These are phyloP conservation scores for Botia almorhae DNA, from an alignment of 2,797 vertebrate species.

Conservation along the genomic window DNA sequence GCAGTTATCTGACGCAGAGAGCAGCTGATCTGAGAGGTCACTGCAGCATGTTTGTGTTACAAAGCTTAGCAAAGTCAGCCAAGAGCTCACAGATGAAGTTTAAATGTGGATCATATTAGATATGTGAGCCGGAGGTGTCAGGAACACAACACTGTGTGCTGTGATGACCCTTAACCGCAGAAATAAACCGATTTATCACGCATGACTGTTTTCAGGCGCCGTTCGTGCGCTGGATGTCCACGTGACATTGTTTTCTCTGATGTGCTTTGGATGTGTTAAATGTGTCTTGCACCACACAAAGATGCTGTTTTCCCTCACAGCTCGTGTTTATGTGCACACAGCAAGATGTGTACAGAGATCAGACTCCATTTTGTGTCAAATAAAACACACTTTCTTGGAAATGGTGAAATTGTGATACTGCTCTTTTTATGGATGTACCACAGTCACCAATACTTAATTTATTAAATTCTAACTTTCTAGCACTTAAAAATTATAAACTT, in stretches of 20 bases:
- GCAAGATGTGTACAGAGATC: constrained; percentile 27
- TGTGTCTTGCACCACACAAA: constrained; percentile 21
- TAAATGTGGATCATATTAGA: constrained; percentile 77
- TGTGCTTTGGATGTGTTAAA: constrained; percentile 59
- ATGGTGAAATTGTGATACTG: constrained; percentile 25
- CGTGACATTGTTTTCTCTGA: constrained; percentile 52
- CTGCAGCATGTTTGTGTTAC: not conserved
- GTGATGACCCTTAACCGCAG: constrained; percentile 60
- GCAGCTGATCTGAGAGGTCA: too few species aligned
- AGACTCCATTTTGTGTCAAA: constrained; percentile 3
- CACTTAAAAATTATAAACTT: constrained; percentile 59
- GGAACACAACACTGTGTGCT: constrained; percentile 58
- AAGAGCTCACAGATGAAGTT: constrained; percentile 62
- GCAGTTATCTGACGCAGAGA: too few species aligned
- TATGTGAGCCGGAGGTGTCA: constrained; percentile 63
- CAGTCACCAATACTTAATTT: constrained; percentile 42
- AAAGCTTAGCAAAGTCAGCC: constrained; percentile 20
- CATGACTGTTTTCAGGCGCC: constrained; percentile 73
- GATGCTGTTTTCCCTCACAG: constrained; percentile 35
- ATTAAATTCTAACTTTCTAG: constrained; percentile 34
- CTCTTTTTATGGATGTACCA: constrained; percentile 37
- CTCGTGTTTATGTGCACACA: constrained; percentile 33
- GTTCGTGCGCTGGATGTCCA: constrained; percentile 51
- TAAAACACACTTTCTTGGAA: not conserved
- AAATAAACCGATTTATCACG: constrained; percentile 73